Conservation (phyloP, 2,888 invertebrate species). For the Achlya flavicornis region DNA sequence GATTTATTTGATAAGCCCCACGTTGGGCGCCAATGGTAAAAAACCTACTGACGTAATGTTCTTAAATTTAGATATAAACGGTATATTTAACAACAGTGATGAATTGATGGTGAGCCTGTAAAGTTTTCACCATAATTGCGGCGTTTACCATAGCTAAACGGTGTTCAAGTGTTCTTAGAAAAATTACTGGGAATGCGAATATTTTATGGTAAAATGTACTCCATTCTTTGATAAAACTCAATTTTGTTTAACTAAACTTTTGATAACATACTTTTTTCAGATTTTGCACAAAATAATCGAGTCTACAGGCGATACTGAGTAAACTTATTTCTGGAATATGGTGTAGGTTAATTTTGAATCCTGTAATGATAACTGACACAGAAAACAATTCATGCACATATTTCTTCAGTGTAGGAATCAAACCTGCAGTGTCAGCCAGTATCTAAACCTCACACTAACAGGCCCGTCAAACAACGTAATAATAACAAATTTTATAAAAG, state of each 20-base stretch:
- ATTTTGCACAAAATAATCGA: no score
- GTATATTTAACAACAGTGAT: slow-evolving; percentile 30
- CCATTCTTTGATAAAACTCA: background rate
- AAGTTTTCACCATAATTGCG: slow-evolving; percentile 29
- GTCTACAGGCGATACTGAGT: no score
- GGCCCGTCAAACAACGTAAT: no score
- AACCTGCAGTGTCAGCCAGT: no score
- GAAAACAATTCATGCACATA: no score
- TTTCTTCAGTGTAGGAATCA: no score
- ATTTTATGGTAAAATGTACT: background rate
- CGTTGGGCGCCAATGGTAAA: slow-evolving; percentile 16
- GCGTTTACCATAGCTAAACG: slow-evolving; percentile 30
- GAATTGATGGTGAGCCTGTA: slow-evolving; percentile 34
- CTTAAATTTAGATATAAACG: slow-evolving; percentile 19
- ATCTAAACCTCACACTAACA: no score
- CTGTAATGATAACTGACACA: no score
- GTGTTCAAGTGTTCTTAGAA: slow-evolving; percentile 18
- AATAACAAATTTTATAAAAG: no score
- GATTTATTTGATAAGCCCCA: no score
- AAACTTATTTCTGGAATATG: no score
- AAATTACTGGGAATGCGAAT: background rate
- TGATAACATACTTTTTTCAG: background rate
- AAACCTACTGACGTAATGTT: slow-evolving; percentile 22
- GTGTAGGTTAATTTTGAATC: no score
- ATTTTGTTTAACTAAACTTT: background rate